phyloP scores from a whole-genome alignment of 1,140 invertebrate genomes.

The Dinothrombium tinctorium region DNA sequence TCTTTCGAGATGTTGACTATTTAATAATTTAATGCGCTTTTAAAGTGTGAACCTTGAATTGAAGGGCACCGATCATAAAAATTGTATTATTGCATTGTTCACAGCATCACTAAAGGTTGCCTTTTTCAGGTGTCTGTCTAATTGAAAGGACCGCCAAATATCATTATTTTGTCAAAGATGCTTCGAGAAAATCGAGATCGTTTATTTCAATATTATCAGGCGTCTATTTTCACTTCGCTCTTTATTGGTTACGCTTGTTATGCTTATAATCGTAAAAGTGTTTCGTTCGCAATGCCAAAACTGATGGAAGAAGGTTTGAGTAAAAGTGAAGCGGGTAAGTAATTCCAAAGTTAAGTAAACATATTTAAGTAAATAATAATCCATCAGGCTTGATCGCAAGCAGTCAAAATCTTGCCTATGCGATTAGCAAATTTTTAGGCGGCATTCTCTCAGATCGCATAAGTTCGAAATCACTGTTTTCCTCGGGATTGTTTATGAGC shows the following conservation, averaged over 20 bases:
- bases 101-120: too few species aligned
- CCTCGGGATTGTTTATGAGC: conserved; percentile 21
- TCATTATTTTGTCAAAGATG: too few species aligned
- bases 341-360: too few species aligned
- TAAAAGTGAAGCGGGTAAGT: conserved; percentile 25
- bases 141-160: too few species aligned
- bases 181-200: too few species aligned
- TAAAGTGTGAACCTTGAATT: too few species aligned
- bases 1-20: too few species aligned
- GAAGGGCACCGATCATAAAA: too few species aligned
- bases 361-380: too few species aligned
- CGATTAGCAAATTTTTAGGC: conserved; percentile 25
- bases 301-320: conserved; percentile 20
- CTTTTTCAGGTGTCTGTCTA: too few species aligned
- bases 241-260: conserved; percentile 23
- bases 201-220: conserved; percentile 13
- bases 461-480: conserved; percentile 21
- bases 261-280: conserved; percentile 22
- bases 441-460: conserved; percentile 24
- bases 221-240: conserved; percentile 18
- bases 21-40: too few species aligned
- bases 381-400: conserved; percentile 26
- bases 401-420: conserved; percentile 25
- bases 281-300: conserved; percentile 22
- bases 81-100: too few species aligned